Evolutionary conservation across 2,888 invertebrate species (phyloP).

Genomic region (Tetramorium bicarinatum): DNA sequence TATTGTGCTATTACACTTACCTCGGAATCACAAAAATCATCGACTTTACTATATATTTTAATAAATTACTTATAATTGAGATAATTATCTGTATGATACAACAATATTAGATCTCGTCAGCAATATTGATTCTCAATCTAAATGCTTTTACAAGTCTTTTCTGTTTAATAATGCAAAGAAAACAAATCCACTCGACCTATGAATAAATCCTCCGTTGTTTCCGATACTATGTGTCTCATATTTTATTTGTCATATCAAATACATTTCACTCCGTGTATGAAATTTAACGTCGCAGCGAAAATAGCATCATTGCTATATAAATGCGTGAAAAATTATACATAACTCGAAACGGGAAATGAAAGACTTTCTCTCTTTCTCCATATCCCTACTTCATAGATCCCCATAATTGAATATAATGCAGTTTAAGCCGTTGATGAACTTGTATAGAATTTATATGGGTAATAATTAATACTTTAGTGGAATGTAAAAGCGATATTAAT

Average conservation of each 20-base stretch:
- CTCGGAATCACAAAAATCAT: not conserved
- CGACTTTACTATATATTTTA: not conserved
- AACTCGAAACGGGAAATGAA: not conserved
- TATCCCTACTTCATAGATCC: not conserved
- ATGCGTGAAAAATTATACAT: not conserved
- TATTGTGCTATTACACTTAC: not conserved
- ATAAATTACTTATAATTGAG: not conserved
- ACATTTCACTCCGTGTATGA: not conserved
- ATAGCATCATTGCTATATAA: not conserved
- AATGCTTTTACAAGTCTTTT: constrained; percentile 1
- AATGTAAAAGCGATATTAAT: not conserved
- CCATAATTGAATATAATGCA: not conserved
- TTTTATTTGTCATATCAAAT: constrained; percentile 4
- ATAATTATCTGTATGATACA: constrained; percentile 13
- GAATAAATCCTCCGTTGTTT: constrained; percentile 11
- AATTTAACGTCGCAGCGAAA: constrained; percentile 1
- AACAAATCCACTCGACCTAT: not conserved
- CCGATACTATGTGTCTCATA: not conserved
- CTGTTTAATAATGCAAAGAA: not conserved
- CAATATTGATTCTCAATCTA: not conserved
- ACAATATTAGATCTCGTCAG: not conserved
- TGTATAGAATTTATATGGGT: constrained; percentile 2
- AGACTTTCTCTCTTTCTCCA: not conserved
- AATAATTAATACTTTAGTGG: not conserved
- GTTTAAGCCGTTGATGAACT: not conserved